Evolutionary conservation across 2,888 invertebrate genomes (phyloP).

Genomic region (Agrotis clavis): DNA sequence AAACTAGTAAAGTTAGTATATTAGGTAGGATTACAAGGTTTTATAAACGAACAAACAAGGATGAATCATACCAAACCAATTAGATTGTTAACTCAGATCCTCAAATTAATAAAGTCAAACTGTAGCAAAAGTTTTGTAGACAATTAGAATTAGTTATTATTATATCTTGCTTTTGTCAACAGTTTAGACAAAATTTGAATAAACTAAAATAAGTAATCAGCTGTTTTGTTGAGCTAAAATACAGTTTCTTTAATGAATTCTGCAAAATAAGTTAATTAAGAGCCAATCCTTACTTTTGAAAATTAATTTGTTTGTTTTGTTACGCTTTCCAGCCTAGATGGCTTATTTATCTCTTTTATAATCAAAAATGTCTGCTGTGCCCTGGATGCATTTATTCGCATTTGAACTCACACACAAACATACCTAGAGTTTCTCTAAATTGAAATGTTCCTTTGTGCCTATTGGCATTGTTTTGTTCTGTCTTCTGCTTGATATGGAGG

Average conservation of each 20-base stretch:
- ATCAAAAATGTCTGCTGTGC: too few relatives aligned
- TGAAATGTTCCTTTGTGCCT: too few relatives aligned
- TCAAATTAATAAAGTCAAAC: conserved; percentile 3
- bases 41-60: conserved; percentile 8
- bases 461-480: too few relatives aligned
- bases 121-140: conserved; percentile 4
- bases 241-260: background rate
- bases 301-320: too few relatives aligned
- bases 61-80: conserved; percentile 16
- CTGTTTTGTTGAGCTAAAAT: background rate
- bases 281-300: background rate
- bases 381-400: too few relatives aligned
- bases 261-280: background rate
- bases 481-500: too few relatives aligned
- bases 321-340: too few relatives aligned
- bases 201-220: background rate
- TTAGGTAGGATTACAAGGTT: background rate
- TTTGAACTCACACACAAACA: too few relatives aligned
- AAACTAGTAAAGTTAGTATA: too few relatives aligned
- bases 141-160: conserved; percentile 14
- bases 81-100: background rate
- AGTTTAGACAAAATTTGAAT: background rate
- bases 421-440: too few relatives aligned
- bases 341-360: too few relatives aligned
- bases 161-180: conserved; percentile 14